phyloP scores from a whole-genome alignment of 2,797 vertebrate species.

The Todus mexicanus region DNA sequence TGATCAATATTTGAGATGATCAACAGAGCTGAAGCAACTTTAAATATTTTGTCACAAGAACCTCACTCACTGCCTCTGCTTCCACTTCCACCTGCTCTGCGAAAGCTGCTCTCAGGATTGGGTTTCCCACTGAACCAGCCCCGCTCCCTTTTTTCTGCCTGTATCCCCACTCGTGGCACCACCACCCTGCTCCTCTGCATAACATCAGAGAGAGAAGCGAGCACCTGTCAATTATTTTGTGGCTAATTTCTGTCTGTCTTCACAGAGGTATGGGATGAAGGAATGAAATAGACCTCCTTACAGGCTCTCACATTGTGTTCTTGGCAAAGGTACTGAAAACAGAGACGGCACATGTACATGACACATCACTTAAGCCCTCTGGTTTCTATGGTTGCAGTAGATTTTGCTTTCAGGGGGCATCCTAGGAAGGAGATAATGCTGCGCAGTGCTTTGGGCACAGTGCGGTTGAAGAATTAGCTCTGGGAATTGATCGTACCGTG shows the following conservation, averaged over 20 bases:
- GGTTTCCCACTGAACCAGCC: background rate
- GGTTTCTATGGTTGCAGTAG: constrained; percentile 61
- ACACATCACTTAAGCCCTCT: constrained; percentile 59
- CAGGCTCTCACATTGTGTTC: constrained; percentile 32
- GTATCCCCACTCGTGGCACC: background rate
- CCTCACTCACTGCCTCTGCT: background rate
- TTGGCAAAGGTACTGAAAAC: constrained; percentile 53
- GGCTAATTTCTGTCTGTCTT: background rate
- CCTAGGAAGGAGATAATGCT: constrained; percentile 50
- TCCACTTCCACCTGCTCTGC: background rate
- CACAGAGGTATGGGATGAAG: background rate
- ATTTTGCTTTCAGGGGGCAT: constrained; percentile 62
- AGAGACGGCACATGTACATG: constrained; percentile 52
- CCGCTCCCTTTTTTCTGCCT: background rate
- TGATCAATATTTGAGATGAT: background rate
- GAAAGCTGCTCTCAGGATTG: accelerated
- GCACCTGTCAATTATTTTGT: background rate
- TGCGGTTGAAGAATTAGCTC: constrained; percentile 52
- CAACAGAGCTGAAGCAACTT: background rate
- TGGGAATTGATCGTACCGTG: constrained; percentile 43
- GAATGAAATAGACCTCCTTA: constrained; percentile 31
- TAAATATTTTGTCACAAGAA: background rate
- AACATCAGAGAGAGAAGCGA: background rate
- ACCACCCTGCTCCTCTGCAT: accelerated
- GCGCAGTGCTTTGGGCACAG: constrained; percentile 29